A percentile compares a stretch with the other conserved stretches of the same genome.
Evolutionary conservation across 2,797 vertebrate species (phyloP).

Genomic region (Diplodus puntazzo): DNA sequence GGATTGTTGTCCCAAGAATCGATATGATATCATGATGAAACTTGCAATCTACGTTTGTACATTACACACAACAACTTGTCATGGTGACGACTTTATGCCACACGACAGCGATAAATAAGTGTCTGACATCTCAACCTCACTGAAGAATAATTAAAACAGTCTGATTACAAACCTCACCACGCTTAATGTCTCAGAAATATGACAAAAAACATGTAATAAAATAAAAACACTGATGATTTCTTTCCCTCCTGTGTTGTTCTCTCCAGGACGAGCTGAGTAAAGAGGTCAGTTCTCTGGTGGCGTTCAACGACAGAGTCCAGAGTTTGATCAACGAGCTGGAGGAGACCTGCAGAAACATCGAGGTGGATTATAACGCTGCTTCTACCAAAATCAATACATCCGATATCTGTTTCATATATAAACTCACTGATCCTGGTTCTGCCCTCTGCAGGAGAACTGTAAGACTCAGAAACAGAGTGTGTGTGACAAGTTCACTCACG

Average conservation of each 20-base stretch:
- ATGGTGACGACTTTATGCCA: too few relatives aligned
- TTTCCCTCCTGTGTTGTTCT: not conserved
- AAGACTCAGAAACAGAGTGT: slow-evolving; percentile 82
- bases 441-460: slow-evolving; percentile 78
- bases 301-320: slow-evolving; percentile 74
- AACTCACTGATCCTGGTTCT: not conserved
- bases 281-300: slow-evolving; percentile 72
- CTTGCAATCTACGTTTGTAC: too few relatives aligned
- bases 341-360: slow-evolving; percentile 76
- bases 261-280: slow-evolving; percentile 78
- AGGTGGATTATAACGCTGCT: slow-evolving; percentile 70
- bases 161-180: too few relatives aligned
- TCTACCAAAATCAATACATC: not conserved
- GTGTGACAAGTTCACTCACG: slow-evolving; percentile 79
- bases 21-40: too few relatives aligned
- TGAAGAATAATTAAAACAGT: too few relatives aligned
- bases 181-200: too few relatives aligned
- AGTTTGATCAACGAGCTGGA: slow-evolving; percentile 76
- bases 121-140: too few relatives aligned
- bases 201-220: too few relatives aligned
- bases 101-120: too few relatives aligned
- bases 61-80: too few relatives aligned
- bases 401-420: not conserved
- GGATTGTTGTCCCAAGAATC: too few relatives aligned
- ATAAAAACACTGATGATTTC: not conserved